Conservation (phyloP, 64 coral and sea anemone genomes). For the Platygyra sinensis region DNA sequence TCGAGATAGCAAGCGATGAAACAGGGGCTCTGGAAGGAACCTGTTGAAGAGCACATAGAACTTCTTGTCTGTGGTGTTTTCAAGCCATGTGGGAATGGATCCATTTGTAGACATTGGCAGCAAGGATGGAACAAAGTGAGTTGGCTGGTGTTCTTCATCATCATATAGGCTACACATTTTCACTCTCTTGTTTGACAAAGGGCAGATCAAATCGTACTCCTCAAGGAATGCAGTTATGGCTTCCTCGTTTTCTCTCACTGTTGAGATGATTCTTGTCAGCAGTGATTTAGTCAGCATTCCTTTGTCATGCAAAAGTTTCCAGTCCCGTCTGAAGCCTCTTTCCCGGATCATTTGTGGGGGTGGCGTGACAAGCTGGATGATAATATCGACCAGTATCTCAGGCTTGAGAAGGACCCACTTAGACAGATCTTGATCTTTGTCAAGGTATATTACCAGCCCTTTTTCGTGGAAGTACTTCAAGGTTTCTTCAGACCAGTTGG, state of each 20-base stretch:
- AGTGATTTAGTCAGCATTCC: slow-evolving; percentile 43
- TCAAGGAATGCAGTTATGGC: slow-evolving; percentile 45
- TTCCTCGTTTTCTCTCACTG: slow-evolving; percentile 17
- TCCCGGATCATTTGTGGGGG: neutral
- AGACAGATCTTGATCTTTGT: slow-evolving; percentile 41
- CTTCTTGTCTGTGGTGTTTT: slow-evolving; percentile 32
- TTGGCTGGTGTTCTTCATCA: neutral
- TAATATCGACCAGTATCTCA: slow-evolving; percentile 30
- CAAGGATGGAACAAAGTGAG: slow-evolving; percentile 60
- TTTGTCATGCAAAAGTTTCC: slow-evolving; percentile 19
- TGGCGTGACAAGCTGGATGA: slow-evolving; percentile 43
- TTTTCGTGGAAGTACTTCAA: too few relatives aligned
- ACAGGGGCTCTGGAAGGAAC: slow-evolving; percentile 68
- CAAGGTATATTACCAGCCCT: slow-evolving; percentile 69
- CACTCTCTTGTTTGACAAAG: neutral
- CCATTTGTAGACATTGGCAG: slow-evolving; percentile 27
- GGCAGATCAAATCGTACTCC: slow-evolving; percentile 58
- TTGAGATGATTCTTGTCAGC: slow-evolving; percentile 2
- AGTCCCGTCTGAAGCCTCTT: slow-evolving; percentile 40
- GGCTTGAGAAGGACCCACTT: slow-evolving; percentile 76
- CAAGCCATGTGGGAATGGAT: slow-evolving; percentile 15
- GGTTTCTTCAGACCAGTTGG: too few relatives aligned
- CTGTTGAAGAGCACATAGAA: slow-evolving; percentile 53
- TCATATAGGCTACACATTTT: neutral
- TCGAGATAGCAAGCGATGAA: slow-evolving; percentile 66